Percentiles rank a stretch among this genome's conserved stretches.
Evolutionary conservation across 2,797 vertebrate species (phyloP).

Genomic region (Micrastur ruficollis): DNA sequence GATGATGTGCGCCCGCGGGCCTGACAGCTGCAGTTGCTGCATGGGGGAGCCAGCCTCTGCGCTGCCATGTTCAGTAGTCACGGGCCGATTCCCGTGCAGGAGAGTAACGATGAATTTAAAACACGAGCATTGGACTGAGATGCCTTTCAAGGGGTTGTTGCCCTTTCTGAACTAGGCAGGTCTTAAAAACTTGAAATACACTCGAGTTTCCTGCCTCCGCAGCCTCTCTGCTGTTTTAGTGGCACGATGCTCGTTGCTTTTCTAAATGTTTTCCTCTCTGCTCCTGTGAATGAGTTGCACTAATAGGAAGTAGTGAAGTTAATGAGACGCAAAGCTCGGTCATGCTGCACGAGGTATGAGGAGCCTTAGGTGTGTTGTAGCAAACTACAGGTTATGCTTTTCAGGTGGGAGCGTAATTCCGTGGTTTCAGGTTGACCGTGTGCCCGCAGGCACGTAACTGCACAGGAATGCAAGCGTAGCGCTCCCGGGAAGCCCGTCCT

Average conservation of each 20-base stretch:
- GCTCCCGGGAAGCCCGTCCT: not conserved
- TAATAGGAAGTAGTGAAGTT: not conserved
- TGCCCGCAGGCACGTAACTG: not conserved
- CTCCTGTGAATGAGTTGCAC: no score
- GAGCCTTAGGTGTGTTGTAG: not conserved
- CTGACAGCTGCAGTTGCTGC: fast-evolving
- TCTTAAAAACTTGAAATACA: not conserved
- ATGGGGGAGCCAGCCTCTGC: not conserved
- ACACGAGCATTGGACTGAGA: fast-evolving
- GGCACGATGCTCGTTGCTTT: not conserved
- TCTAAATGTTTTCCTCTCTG: not conserved
- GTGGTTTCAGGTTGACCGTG: not conserved
- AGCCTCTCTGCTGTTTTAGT: not conserved
- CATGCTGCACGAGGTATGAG: fast-evolving
- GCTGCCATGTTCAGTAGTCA: fast-evolving
- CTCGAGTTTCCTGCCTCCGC: not conserved
- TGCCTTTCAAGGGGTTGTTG: not conserved
- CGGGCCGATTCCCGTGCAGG: not conserved
- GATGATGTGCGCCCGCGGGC: not conserved
- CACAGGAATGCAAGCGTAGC: fast-evolving
- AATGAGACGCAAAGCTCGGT: not conserved
- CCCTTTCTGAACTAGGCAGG: not conserved
- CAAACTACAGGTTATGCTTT: not conserved
- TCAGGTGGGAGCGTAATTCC: not conserved
- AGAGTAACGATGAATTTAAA: no score